Percentiles rank a stretch among this genome's conserved stretches.
phyloP scores from a whole-genome alignment of 2,113 vertebrate genomes.

The Oncorhynchus tshawytscha region DNA sequence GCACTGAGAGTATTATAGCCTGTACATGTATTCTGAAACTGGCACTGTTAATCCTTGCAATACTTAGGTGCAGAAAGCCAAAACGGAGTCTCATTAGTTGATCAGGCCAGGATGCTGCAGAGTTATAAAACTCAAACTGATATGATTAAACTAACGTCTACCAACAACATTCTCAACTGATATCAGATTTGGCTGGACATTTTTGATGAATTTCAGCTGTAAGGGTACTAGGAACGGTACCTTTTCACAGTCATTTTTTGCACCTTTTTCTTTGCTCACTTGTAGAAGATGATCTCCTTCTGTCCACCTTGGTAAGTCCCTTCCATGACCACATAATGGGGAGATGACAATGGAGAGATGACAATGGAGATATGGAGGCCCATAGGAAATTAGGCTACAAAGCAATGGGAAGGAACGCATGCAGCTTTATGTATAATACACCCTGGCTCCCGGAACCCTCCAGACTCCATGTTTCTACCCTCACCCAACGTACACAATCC shows the following conservation, averaged over 20 bases:
- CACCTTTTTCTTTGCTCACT: conserved; percentile 44
- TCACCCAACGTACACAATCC: conserved; percentile 44
- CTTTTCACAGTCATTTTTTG: conserved; percentile 28
- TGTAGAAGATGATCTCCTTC: conserved; percentile 32
- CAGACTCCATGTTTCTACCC: conserved; percentile 52
- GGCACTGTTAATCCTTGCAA: neutral
- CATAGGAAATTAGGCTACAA: no score
- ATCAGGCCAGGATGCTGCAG: neutral
- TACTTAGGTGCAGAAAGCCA: neutral
- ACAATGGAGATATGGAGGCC: neutral
- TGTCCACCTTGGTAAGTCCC: conserved; percentile 16
- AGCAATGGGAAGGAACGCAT: conserved; percentile 6
- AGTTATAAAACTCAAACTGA: conserved; percentile 19
- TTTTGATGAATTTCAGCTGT: conserved; percentile 54
- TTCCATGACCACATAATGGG: neutral
- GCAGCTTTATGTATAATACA: conserved; percentile 28
- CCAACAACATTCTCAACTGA: conserved; percentile 24
- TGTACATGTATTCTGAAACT: neutral
- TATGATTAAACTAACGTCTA: conserved; percentile 45
- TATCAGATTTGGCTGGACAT: conserved; percentile 31
- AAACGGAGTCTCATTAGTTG: neutral
- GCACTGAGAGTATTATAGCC: neutral
- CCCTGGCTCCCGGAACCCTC: conserved; percentile 48
- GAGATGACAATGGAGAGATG: neutral
- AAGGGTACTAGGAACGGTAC: conserved; percentile 15